A percentile compares a stretch with the other conserved stretches of the same genome.
Evolutionary conservation across 2,797 vertebrate genomes (phyloP).

Genomic region (Paramormyrops hopkinsi): DNA sequence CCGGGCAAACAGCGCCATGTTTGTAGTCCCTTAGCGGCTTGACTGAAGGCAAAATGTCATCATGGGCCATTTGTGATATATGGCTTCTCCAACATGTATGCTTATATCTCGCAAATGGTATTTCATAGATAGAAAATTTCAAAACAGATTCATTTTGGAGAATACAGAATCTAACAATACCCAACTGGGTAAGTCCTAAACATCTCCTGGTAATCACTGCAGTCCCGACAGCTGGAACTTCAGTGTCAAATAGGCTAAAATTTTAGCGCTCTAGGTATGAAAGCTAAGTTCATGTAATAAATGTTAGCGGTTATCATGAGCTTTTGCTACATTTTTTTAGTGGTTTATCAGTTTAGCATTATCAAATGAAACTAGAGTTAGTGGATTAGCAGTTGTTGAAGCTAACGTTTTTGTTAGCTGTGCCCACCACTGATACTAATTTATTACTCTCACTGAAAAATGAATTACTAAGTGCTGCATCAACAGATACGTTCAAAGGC

Average conservation of each 20-base stretch:
- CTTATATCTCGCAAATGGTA: not conserved
- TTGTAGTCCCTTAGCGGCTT: not conserved
- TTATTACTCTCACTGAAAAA: not conserved
- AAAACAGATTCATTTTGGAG: not conserved
- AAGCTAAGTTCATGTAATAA: not conserved
- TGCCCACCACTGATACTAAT: not conserved
- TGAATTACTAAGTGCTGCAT: not conserved
- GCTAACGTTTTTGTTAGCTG: not conserved
- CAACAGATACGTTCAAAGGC: not conserved
- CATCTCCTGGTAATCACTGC: not conserved
- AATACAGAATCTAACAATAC: not conserved
- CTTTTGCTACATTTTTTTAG: not conserved
- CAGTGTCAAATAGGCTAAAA: not conserved
- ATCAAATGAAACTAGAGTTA: not conserved
- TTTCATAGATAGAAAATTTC: not conserved
- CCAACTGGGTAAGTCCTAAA: not conserved
- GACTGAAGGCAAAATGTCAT: not conserved
- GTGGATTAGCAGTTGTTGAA: not conserved
- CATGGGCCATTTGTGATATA: not conserved
- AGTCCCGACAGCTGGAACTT: not conserved
- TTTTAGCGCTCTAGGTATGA: not conserved
- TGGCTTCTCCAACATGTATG: not conserved
- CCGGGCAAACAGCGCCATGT: not conserved
- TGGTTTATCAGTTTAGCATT: not conserved
- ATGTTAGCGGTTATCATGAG: not conserved